Evolutionary conservation across 2,888 invertebrate genomes (phyloP).

Genomic region (Muscina levida): DNA sequence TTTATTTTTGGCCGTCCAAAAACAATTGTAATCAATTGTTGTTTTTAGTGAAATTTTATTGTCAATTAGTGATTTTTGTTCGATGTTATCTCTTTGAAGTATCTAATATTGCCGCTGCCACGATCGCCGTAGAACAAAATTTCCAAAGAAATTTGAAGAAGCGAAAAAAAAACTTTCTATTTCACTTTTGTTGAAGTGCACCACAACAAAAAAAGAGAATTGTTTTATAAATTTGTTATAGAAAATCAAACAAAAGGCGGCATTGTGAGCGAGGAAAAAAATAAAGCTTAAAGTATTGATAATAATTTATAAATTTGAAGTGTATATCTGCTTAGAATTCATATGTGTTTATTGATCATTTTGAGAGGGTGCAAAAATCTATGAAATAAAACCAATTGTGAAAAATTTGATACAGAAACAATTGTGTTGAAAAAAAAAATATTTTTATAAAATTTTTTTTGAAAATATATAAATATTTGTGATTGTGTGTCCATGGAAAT

Average conservation of each 20-base stretch:
- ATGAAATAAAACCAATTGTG: too few relatives aligned
- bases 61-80: slow-evolving; percentile 32
- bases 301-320: too few relatives aligned
- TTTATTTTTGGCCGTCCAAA: neutral
- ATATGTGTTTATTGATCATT: too few relatives aligned
- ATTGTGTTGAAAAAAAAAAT: too few relatives aligned
- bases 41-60: slow-evolving; percentile 18
- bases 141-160: neutral
- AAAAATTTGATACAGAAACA: too few relatives aligned
- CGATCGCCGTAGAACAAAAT: slow-evolving; percentile 19
- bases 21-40: slow-evolving; percentile 46
- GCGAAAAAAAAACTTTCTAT: slow-evolving; percentile 7
- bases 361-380: neutral
- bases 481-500: too few relatives aligned
- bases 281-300: too few relatives aligned
- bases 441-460: too few relatives aligned
- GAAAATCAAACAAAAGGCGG: too few relatives aligned
- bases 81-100: slow-evolving; percentile 5
- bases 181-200: slow-evolving; percentile 7
- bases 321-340: too few relatives aligned
- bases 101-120: slow-evolving; percentile 14
- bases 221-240: neutral
- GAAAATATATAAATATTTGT: too few relatives aligned
- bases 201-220: neutral
- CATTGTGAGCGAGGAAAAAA: neutral